Conservation (phyloP, 1,140 invertebrate species). For the Vanessa atalanta region DNA sequence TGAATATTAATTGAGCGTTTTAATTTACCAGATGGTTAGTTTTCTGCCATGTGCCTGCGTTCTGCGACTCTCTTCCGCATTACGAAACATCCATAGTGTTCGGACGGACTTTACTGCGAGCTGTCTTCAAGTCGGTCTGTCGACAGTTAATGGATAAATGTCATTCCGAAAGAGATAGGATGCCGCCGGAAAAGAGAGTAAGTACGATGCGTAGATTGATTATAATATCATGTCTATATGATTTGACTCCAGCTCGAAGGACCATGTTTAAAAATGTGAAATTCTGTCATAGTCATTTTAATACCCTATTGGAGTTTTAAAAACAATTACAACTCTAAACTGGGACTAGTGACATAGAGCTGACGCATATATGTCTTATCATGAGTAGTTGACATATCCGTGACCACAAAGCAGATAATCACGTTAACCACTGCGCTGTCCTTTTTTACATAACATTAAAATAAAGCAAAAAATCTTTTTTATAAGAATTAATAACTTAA, state of each 20-base stretch:
- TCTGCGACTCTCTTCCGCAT: constrained; percentile 95
- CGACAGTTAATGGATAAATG: constrained; percentile 95
- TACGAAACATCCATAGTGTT: constrained; percentile 95
- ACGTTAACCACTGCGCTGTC: no score
- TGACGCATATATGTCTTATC: not conserved
- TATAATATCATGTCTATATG: not conserved
- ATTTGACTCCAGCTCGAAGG: not conserved
- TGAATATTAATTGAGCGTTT: not conserved
- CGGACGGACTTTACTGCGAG: constrained; percentile 90
- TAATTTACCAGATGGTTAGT: constrained; percentile 90
- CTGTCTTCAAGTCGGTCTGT: constrained; percentile 93
- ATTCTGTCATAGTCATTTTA: not conserved
- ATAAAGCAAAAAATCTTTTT: not conserved
- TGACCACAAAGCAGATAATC: no score
- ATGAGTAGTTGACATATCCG: not conserved
- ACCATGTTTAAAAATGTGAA: not conserved
- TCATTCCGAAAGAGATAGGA: constrained; percentile 91
- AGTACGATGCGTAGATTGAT: constrained; percentile 55
- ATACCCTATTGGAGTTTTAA: not conserved
- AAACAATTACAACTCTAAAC: no score
- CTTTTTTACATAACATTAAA: not conserved
- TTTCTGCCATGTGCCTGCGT: constrained; percentile 96
- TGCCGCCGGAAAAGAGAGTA: constrained; percentile 92
- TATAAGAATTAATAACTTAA: not conserved
- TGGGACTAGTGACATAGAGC: no score